Conservation (phyloP, 2,888 invertebrate species). For the Hermaeophaga mercurialis region DNA sequence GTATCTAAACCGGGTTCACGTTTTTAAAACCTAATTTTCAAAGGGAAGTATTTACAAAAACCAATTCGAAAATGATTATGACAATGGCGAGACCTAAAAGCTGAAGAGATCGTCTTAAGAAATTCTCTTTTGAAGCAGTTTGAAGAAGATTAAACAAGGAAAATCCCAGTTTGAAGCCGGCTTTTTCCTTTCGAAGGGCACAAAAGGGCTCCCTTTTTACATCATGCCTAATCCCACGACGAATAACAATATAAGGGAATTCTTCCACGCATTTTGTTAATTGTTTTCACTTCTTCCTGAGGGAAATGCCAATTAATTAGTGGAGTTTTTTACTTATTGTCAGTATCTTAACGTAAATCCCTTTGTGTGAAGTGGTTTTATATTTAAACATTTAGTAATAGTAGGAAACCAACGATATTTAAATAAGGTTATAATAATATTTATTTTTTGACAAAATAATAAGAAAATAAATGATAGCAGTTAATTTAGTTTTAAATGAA, state of each 20-base stretch:
- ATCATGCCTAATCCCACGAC: constrained; percentile 13
- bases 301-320: constrained; percentile 15
- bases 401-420: background rate
- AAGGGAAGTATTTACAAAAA: constrained; percentile 10
- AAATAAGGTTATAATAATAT: too few relatives aligned
- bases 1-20: too few relatives aligned
- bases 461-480: too few relatives aligned
- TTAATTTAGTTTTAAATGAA: too few relatives aligned
- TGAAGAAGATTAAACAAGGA: constrained; percentile 15
- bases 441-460: too few relatives aligned
- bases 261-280: constrained; percentile 21
- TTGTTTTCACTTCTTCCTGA: constrained; percentile 15
- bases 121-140: constrained; percentile 5
- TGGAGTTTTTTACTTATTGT: constrained; percentile 6
- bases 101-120: constrained; percentile 5
- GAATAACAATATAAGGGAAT: constrained; percentile 19
- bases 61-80: constrained; percentile 12
- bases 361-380: background rate
- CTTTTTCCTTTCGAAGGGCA: constrained; percentile 1
- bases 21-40: background rate
- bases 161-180: constrained; percentile 15
- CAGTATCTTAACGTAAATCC: background rate
- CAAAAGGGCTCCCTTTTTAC: constrained; percentile 9
- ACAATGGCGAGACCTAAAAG: background rate
- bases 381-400: background rate